Evolutionary conservation across 2,797 vertebrate species (phyloP).

Genomic region (Champsocephalus gunnari): DNA sequence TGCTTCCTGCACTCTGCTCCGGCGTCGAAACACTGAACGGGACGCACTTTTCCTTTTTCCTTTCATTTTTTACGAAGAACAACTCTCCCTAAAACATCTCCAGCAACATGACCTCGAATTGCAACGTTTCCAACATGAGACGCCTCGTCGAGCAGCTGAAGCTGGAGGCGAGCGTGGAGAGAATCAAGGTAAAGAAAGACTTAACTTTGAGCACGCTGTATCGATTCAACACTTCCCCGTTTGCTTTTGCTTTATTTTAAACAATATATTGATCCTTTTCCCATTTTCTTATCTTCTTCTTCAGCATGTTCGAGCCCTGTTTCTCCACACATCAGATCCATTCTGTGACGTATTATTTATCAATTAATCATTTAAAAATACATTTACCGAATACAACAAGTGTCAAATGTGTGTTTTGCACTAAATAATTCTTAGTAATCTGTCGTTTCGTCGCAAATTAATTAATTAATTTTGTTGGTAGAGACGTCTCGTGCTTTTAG

Average conservation of each 20-base stretch:
- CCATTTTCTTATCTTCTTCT: background rate
- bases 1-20: conserved; percentile 36
- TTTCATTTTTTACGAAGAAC: background rate
- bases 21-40: conserved; percentile 35
- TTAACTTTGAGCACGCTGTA: background rate
- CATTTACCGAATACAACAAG: background rate
- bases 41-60: background rate
- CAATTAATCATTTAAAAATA: background rate
- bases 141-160: conserved; percentile 92
- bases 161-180: conserved; percentile 91
- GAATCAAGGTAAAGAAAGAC: conserved; percentile 89
- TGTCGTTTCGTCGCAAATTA: too few species aligned
- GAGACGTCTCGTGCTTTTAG: background rate
- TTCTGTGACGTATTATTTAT: background rate
- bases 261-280: background rate
- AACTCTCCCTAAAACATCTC: conserved; percentile 31
- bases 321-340: background rate
- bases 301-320: too few species aligned
- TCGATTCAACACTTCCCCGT: background rate
- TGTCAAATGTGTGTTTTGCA: background rate
- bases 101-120: conserved; percentile 88
- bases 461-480: too few species aligned
- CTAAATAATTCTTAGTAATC: background rate
- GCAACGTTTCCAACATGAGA: conserved; percentile 88
- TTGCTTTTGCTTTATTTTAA: background rate